Evolutionary conservation across 2,113 vertebrate species (phyloP).

Genomic region (Sorex fumeus): DNA sequence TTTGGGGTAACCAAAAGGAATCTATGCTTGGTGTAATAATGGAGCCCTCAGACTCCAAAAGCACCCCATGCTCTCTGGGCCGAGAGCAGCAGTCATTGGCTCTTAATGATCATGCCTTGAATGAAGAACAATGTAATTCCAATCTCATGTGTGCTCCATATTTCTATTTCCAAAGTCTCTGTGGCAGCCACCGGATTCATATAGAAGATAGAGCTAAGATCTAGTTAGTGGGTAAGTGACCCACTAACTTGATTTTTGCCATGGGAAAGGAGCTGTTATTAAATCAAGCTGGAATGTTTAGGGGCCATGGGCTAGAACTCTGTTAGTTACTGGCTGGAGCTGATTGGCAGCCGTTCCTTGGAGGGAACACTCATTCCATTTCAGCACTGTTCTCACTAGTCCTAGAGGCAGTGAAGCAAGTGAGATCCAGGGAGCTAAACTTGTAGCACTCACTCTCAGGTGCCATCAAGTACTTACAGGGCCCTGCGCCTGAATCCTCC

Average conservation of each 20-base stretch:
- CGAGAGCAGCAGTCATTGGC: not conserved
- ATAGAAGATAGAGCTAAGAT: not conserved
- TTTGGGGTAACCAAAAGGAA: not conserved
- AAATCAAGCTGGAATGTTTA: not conserved
- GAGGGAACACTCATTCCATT: too few species aligned
- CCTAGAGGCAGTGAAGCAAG: not conserved
- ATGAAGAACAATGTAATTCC: not conserved
- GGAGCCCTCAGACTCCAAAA: not conserved
- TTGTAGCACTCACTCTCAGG: not conserved
- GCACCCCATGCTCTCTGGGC: not conserved
- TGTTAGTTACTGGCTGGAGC: not conserved
- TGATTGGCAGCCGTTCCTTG: not conserved
- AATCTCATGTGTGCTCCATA: not conserved
- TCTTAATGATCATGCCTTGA: not conserved
- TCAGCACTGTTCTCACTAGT: not conserved
- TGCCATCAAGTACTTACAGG: not conserved
- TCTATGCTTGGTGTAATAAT: too few species aligned
- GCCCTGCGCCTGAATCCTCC: not conserved
- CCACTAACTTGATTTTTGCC: too few species aligned
- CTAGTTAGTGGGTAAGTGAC: not conserved
- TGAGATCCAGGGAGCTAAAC: not conserved
- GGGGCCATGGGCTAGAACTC: not conserved
- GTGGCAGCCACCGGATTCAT: not conserved
- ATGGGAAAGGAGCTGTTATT: not conserved
- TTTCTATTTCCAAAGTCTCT: not conserved